phyloP scores from a whole-genome alignment of 2,113 vertebrate genomes.

The Mobula hypostoma region DNA sequence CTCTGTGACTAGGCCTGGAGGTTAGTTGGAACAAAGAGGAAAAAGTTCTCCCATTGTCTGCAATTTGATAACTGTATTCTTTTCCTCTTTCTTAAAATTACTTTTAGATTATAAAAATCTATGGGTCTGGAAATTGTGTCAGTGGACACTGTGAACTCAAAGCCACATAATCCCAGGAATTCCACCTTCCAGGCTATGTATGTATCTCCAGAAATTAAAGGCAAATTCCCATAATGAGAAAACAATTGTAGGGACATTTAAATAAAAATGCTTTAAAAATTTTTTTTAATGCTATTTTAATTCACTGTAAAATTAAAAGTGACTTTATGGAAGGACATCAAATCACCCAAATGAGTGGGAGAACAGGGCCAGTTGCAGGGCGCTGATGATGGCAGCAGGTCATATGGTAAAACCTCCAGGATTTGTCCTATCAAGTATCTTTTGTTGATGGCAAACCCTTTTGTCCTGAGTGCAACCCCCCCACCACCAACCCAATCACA shows the following conservation, averaged over 20 bases:
- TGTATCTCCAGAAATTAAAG: not conserved
- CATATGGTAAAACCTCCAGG: not conserved
- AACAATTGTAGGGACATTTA: not conserved
- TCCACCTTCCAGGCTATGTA: not conserved
- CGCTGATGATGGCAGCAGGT: not conserved
- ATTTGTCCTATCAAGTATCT: not conserved
- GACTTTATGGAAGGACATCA: not conserved
- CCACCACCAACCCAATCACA: no score
- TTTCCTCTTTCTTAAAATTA: not conserved
- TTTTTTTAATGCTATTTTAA: not conserved
- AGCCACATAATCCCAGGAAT: not conserved
- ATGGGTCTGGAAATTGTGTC: not conserved
- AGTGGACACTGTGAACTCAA: not conserved
- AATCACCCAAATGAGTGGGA: not conserved
- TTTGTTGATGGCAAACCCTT: not conserved
- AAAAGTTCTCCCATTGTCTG: not conserved
- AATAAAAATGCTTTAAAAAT: not conserved
- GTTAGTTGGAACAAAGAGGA: not conserved
- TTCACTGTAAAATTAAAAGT: not conserved
- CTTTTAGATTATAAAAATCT: not conserved
- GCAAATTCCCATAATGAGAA: not conserved
- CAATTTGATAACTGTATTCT: not conserved
- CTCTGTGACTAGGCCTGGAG: not conserved
- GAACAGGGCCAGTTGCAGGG: not conserved
- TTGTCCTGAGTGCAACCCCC: not conserved